These are phyloP conservation scores for Octomys mimax DNA, from an alignment of 2,797 vertebrate genomes.

Conservation along the genomic window DNA sequence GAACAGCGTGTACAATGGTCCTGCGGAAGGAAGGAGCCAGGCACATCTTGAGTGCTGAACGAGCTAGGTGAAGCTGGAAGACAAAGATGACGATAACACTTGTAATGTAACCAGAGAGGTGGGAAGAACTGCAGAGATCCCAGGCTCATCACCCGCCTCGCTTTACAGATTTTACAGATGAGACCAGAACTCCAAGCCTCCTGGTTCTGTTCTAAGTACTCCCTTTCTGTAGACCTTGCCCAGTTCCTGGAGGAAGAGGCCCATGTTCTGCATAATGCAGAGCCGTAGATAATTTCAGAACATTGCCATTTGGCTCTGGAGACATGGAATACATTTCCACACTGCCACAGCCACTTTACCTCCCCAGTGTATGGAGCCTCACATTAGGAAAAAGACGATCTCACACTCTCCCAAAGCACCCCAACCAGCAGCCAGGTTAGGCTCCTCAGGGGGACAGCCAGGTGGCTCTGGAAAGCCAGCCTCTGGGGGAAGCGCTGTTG, in stretches of 20 bases:
- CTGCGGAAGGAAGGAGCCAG: slow-evolving; percentile 50
- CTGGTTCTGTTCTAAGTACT: slow-evolving; percentile 45
- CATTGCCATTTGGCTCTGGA: slow-evolving; percentile 78
- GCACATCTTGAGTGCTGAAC: slow-evolving; percentile 49
- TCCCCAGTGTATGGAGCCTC: slow-evolving; percentile 38
- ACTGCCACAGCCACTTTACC: slow-evolving; percentile 74
- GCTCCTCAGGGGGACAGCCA: background rate
- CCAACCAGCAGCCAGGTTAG: background rate
- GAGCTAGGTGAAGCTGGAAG: slow-evolving; percentile 68
- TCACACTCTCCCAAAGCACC: background rate
- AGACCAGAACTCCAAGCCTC: slow-evolving; percentile 57
- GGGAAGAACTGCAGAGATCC: slow-evolving; percentile 51
- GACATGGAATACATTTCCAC: slow-evolving; percentile 72
- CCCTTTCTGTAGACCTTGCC: slow-evolving; percentile 72
- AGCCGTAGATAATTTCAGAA: slow-evolving; percentile 79
- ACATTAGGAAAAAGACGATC: slow-evolving; percentile 47
- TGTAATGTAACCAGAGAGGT: slow-evolving; percentile 29
- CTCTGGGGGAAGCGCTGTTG: background rate
- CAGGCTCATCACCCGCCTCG: background rate
- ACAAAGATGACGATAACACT: background rate
- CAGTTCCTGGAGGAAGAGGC: slow-evolving; percentile 72
- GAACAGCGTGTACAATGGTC: slow-evolving; percentile 69
- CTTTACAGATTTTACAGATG: slow-evolving; percentile 55
- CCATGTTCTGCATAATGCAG: slow-evolving; percentile 78
- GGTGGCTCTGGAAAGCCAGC: slow-evolving; percentile 37